These are phyloP conservation scores for Cephus cinctus DNA, from an alignment of 1,140 invertebrate genomes.

Conservation along the genomic window DNA sequence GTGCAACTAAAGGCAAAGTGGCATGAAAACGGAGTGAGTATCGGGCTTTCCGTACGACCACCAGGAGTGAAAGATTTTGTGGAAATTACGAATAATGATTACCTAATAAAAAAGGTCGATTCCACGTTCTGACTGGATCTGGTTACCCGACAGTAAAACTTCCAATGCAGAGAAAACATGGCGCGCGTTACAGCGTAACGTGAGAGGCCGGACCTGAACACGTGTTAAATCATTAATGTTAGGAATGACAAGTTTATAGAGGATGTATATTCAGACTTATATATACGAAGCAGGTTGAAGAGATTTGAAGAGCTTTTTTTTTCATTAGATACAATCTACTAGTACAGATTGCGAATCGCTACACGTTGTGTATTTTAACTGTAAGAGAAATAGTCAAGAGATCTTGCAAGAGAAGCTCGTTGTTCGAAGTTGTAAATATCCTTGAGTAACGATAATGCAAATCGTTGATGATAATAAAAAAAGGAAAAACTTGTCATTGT, in stretches of 20 bases:
- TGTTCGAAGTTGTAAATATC: no score
- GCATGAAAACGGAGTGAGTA: constrained; percentile 40
- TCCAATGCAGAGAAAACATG: not conserved
- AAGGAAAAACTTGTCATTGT: not conserved
- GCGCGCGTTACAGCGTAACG: no score
- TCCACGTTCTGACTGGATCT: constrained; percentile 32
- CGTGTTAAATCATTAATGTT: not conserved
- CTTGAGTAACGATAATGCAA: no score
- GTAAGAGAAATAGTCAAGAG: no score
- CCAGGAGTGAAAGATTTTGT: constrained; percentile 46
- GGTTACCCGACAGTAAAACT: not conserved
- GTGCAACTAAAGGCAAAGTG: constrained; percentile 45
- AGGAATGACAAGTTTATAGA: not conserved
- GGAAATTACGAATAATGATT: constrained; percentile 42
- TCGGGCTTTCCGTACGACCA: constrained; percentile 44
- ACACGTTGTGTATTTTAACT: no score
- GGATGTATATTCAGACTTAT: not conserved
- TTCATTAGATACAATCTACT: no score
- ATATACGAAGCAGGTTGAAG: not conserved
- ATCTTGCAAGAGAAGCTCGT: no score
- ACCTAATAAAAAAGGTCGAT: constrained; percentile 40
- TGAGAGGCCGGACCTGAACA: no score
- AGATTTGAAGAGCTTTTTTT: not conserved
- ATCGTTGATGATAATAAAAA: not conserved
- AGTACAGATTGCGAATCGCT: no score